Base-by-base conservation (phyloP, 1,140 invertebrate genomes). In the Drosophila elegans region DNA sequence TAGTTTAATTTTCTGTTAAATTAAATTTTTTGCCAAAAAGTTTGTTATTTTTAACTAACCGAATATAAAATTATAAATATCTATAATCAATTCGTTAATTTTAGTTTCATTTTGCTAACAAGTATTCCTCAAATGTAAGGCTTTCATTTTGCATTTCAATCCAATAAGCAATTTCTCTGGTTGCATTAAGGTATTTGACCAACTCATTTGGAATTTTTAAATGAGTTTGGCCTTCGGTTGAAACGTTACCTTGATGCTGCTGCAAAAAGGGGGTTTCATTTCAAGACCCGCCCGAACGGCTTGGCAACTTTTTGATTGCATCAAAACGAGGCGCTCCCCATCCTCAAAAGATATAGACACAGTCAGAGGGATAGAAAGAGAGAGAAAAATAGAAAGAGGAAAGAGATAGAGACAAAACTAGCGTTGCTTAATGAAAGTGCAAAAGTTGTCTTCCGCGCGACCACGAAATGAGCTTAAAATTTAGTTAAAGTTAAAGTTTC, bases 381-480 rank as follows among this genome's bases (percentile, higher is more conserved):
- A 32, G 25, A 21, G 12, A n/a, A 1, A 1, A 3, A 21, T 1
- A 3, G 41, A 16, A 1, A 13, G 2, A 7, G 12, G 16, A 11
- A 6, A 38, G 9, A 25, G 27, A 25, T 2, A 12, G 27, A 49
- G 44, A 34, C 29, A 60, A 16, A 59, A 34, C 59, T 67, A 27
- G 10, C 16, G 11, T 60, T 79, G 83, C 63, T 45, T 76, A 89
- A 88, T 89, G 79, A 89, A 88, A 83, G 72, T 74, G 79, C 66
- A 80, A 83, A 86, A 88, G 51, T 78, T 83, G 76, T 67, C 32
- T 52, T 52, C 53, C 25, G 61, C 68, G 68, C 64, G 55, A 42
- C 55, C 72, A 71, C 84, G 46, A 83, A 86, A 86, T 86, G 62
- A 83, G 83, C 80, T 83, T 88, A 89, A 89, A 88, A 83, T 88